These are phyloP conservation scores for Sipha flava DNA, from an alignment of 1,140 invertebrate species.

Conservation along the genomic window DNA sequence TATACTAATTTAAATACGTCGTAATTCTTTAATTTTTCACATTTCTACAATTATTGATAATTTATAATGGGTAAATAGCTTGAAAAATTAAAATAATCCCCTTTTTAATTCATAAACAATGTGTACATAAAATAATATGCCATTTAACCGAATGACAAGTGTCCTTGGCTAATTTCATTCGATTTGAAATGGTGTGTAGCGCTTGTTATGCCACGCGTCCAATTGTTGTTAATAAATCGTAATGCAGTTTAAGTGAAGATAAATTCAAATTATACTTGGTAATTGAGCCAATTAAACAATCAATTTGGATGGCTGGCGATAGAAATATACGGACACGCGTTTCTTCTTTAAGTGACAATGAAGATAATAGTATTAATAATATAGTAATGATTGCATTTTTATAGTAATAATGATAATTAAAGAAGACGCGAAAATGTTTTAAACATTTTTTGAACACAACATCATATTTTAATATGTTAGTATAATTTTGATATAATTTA, in stretches of 20 bases:
- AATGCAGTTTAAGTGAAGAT: slow-evolving; percentile 32
- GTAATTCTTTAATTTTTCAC: no score
- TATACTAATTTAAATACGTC: no score
- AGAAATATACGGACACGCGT: not conserved
- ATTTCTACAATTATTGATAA: not conserved
- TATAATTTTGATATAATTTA: no score
- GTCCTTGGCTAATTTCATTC: slow-evolving; percentile 29
- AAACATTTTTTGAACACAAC: not conserved
- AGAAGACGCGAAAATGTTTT: not conserved
- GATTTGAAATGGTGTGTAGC: not conserved
- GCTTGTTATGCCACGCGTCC: slow-evolving; percentile 28
- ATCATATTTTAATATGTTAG: no score
- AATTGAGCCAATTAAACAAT: slow-evolving; percentile 33
- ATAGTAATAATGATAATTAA: not conserved
- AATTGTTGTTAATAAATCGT: slow-evolving; percentile 33
- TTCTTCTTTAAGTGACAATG: slow-evolving; percentile 6
- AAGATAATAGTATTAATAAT: not conserved
- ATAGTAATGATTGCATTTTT: not conserved
- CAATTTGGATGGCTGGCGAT: slow-evolving; percentile 6
- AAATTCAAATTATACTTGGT: slow-evolving; percentile 33
- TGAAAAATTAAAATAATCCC: not conserved
- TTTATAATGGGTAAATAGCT: not conserved
- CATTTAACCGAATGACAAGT: not conserved
- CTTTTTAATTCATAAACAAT: not conserved
- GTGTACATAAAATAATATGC: not conserved